Evolutionary conservation across 1,140 invertebrate genomes (phyloP).

Genomic region (Drosophila orosa): DNA sequence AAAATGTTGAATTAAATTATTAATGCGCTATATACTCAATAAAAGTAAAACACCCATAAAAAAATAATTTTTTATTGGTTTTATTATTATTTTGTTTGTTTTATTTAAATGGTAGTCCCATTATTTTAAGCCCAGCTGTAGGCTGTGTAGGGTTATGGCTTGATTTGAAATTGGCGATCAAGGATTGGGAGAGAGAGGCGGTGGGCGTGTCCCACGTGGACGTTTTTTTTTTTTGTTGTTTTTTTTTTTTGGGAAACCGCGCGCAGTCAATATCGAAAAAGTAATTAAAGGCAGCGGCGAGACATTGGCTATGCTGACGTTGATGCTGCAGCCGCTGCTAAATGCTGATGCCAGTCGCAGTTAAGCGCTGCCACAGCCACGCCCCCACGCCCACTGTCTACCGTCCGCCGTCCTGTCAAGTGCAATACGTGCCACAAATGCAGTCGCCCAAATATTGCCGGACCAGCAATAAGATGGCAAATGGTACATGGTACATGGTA

Average conservation of each 20-base stretch:
- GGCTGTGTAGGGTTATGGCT: constrained; percentile 4
- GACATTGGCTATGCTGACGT: constrained; percentile 27
- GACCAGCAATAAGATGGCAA: constrained; percentile 14
- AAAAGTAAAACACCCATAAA: too few relatives aligned
- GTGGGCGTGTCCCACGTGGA: constrained; percentile 65
- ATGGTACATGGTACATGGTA: constrained; percentile 5
- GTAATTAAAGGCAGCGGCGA: constrained; percentile 71
- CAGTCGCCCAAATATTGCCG: constrained; percentile 14
- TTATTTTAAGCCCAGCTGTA: background rate
- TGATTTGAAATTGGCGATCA: constrained; percentile 37
- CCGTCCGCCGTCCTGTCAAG: constrained; percentile 56
- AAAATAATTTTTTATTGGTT: too few relatives aligned
- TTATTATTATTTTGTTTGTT: too few relatives aligned
- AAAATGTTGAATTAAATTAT: background rate
- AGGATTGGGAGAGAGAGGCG: constrained; percentile 18
- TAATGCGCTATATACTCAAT: too few relatives aligned
- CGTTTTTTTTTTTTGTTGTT: background rate
- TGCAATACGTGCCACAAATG: constrained; percentile 58
- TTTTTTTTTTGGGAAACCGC: constrained; percentile 12
- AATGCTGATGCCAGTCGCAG: constrained; percentile 54
- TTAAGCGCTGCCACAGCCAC: constrained; percentile 48
- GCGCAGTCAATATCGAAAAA: constrained; percentile 70
- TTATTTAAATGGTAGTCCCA: too few relatives aligned
- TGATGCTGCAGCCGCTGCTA: constrained; percentile 20
- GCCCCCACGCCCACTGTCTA: constrained; percentile 38